Evolutionary conservation across 1,140 invertebrate genomes (phyloP), one percentile per base, ranked within the genome.

Genomic region (Steinernema khuongi): DNA sequence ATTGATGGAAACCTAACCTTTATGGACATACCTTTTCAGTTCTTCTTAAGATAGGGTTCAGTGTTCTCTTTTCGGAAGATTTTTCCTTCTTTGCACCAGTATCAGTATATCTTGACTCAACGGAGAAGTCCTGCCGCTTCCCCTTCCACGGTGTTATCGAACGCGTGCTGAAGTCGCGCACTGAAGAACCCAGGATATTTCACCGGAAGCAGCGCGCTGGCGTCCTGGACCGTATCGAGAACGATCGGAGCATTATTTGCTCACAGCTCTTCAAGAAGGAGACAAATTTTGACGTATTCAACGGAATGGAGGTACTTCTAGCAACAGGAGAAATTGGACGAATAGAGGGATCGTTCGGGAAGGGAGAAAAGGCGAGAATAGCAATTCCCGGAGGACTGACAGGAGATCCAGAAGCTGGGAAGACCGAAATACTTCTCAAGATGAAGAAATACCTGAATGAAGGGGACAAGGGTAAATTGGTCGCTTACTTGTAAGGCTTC

Each of bases 191-290:
- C 29, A 87, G 88, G 84, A 87, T 91, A 4, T 92, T 86, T 79
- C 91, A 90, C 83, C 82, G 85, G 14, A 92, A 92, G 86, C 77
- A 78, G 0, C 89, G 89, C 80, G 86, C 88, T 76, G 91, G 91
- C 19, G 74, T 86, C 17, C 87, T 92, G 1, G 91, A 92, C 75
- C 83, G 91, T 77, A 86, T 89, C 1, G 83, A 83, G 26, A 89
- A 90, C 85, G 86, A 88, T 17, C 86, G 87, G 75, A 88, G 90
- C 76, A 83, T 91, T 0, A 91, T 92, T 81, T 90, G 89, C 0
- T 89, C 88, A 78, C 89, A 90, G 81, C 85, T 92, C 33, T 91
- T 92, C 77, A 91, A 91, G 81, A 91, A 91, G 79, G 90, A 92
- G 79, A 90, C 90, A 11, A 90, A 91, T 79, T 85, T 91, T 11